Evolutionary conservation across 2,113 vertebrate genomes (phyloP).

Genomic region (Fregetta grallaria): DNA sequence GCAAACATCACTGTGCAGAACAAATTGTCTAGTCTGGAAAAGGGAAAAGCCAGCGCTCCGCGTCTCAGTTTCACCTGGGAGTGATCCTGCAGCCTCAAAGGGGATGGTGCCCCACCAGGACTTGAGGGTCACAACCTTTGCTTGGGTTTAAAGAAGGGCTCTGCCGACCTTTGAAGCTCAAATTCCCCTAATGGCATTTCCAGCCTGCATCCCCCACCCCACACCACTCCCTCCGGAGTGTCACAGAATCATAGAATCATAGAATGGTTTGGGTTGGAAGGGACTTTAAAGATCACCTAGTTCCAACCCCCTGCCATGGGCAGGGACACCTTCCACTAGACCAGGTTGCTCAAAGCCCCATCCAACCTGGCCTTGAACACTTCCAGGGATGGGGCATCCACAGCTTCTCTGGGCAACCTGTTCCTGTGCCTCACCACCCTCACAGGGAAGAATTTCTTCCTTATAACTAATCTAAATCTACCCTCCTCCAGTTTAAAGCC

Average conservation of each 20-base stretch:
- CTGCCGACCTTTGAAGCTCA: accelerated
- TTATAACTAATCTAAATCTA: too few species aligned
- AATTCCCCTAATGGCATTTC: background rate
- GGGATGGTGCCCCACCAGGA: background rate
- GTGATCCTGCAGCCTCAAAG: background rate
- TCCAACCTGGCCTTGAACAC: too few species aligned
- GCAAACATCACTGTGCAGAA: background rate
- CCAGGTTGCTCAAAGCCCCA: too few species aligned
- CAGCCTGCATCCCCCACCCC: background rate
- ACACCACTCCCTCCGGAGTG: accelerated
- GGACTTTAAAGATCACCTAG: too few species aligned
- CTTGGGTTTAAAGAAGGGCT: background rate
- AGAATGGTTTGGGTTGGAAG: background rate
- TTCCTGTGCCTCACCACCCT: too few species aligned
- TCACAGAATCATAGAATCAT: background rate
- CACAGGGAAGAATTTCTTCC: too few species aligned
- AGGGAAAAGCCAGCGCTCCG: background rate
- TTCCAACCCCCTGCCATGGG: too few species aligned
- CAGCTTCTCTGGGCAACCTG: too few species aligned
- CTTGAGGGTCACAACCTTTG: background rate
- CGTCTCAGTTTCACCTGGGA: background rate
- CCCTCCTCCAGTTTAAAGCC: too few species aligned
- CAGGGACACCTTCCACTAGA: too few species aligned
- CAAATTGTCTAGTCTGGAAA: background rate
- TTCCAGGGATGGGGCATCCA: too few species aligned